Evolutionary conservation across 2,113 vertebrate genomes (phyloP), one percentile per base, ranked within the genome.

Genomic region (Cololabis saira): DNA sequence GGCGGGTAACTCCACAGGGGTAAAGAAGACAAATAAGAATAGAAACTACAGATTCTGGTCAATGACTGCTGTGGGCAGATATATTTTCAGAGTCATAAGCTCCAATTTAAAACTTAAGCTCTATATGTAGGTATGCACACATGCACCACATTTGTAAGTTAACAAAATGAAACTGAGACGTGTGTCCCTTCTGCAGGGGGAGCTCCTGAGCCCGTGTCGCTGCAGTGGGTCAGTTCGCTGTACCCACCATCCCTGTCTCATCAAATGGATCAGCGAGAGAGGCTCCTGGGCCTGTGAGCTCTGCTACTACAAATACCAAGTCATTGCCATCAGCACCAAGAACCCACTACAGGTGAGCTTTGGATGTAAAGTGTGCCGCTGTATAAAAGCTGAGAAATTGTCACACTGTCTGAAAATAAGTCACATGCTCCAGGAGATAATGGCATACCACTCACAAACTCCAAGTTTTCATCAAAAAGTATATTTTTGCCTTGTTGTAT

Each of bases 311-410:
- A 99, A 99, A 91, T 99, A 99, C 85, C 97, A 99, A 64, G 98
- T 99, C 92, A 96, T 98, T 81, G 96, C 97, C 92, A 98, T 98
- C 92, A 99, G 96, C 95, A 98, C 98, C 90, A 99, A 98, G 93
- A 99, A 99, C 86, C 98, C 97, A 52, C 94, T 99, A 69, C 98
- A 99, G 97, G 98, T 99, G 93, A 92, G 74, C 16, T 33, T 14
- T 14, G 0, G 17, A 7, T 21, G 4, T 62, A 22, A 50, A 40
- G 4, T 27, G 14, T 22, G 19, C 30, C 4, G 0, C 14, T 30
- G 14, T 17, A 42, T n/a, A 48, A 48, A 47, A 18, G 27, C 11
- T 40, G 12, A 40, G 12, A 33, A 17, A 61, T 48, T 14, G 57
- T 40, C 53, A 48, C 3, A 33, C n/a, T 58, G 44, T 59, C 3